These are phyloP conservation scores for Celastrina argiolus DNA, from an alignment of 2,888 invertebrate genomes.

Conservation along the genomic window DNA sequence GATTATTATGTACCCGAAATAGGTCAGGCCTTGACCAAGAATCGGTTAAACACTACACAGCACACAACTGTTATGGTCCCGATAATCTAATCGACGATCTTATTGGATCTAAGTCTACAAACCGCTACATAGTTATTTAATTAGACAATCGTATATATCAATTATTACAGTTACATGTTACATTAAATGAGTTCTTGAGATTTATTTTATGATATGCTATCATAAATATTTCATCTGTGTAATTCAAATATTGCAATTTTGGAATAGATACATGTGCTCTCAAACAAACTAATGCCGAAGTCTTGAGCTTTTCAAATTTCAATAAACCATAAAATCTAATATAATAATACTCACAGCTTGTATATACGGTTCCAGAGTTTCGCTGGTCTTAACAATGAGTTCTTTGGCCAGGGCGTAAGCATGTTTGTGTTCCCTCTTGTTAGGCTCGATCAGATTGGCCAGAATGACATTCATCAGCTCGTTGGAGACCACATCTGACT, in stretches of 20 bases:
- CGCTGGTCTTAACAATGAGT: conserved; percentile 92
- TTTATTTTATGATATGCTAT: no score
- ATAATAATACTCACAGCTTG: conserved; percentile 90
- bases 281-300: no score
- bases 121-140: neutral
- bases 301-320: no score
- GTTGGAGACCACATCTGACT: conserved; percentile 96
- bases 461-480: conserved; percentile 96
- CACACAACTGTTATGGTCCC: neutral
- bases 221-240: no score
- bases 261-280: no score
- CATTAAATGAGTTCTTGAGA: no score
- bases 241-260: no score
- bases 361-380: conserved; percentile 95
- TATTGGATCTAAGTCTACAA: neutral
- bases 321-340: no score
- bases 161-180: neutral
- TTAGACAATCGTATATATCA: no score
- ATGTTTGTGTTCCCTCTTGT: conserved; percentile 92
- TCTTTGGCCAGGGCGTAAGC: conserved; percentile 95
- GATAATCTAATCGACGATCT: neutral
- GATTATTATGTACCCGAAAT: neutral
- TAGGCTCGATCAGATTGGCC: conserved; percentile 95
- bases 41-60: neutral
- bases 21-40: conserved; percentile 8